Evolutionary conservation across 2,797 vertebrate genomes (phyloP).

Genomic region (Phrynocephalus vlangalii): DNA sequence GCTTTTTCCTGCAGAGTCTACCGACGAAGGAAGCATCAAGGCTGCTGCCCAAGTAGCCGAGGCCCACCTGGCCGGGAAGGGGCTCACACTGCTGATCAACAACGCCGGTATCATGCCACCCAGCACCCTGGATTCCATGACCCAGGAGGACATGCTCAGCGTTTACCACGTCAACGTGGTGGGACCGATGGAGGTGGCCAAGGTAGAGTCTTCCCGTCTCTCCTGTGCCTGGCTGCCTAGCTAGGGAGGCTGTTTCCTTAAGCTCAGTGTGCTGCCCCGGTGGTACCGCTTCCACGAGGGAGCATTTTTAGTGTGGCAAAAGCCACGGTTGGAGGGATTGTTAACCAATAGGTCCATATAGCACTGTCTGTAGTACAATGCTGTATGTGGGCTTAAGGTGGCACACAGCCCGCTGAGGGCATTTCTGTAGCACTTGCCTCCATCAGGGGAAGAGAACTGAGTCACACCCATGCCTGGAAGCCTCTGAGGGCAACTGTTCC

Average conservation of each 20-base stretch:
- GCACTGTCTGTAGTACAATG: no score
- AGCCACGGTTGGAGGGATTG: no score
- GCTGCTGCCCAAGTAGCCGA: neutral
- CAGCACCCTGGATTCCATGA: neutral
- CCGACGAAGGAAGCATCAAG: neutral
- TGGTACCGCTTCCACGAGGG: no score
- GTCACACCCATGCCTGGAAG: no score
- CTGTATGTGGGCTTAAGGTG: no score
- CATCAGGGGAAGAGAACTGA: no score
- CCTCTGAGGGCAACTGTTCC: no score
- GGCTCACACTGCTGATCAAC: slow-evolving; percentile 29
- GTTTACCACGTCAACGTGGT: slow-evolving; percentile 5
- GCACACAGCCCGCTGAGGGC: no score
- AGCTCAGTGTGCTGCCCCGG: neutral
- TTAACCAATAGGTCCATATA: no score
- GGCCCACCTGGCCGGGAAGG: slow-evolving; percentile 19
- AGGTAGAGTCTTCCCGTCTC: neutral
- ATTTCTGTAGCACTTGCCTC: no score
- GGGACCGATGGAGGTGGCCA: slow-evolving; percentile 10
- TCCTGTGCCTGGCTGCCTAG: no score
- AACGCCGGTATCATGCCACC: slow-evolving; percentile 3
- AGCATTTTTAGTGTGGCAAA: no score
- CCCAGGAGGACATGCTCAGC: neutral
- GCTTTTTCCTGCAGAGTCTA: slow-evolving; percentile 41
- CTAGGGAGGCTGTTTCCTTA: neutral